phyloP scores from a whole-genome alignment of 2,797 vertebrate species.

The Eremophila alpestris region DNA sequence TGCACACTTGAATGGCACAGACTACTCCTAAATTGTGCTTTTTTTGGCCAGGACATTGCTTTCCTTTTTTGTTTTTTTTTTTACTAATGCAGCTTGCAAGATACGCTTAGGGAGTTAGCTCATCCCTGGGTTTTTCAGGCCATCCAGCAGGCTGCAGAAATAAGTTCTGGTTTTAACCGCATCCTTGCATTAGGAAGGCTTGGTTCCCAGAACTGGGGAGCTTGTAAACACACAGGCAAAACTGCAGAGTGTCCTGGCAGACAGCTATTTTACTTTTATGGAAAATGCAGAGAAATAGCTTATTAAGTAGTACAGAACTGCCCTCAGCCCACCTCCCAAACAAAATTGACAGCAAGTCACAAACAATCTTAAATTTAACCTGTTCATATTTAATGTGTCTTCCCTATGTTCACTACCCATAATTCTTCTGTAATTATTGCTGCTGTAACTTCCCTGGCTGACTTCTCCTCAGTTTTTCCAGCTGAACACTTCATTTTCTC shows the following conservation, averaged over 20 bases:
- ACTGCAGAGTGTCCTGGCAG: neutral
- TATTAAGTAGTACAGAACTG: neutral
- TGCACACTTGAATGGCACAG: neutral
- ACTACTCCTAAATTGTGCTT: neutral
- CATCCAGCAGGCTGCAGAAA: neutral
- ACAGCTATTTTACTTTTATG: neutral
- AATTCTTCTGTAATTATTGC: neutral
- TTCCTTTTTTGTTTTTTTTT: neutral
- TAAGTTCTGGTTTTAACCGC: neutral
- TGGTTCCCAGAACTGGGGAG: neutral
- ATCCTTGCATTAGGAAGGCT: neutral
- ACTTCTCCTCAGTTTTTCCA: neutral
- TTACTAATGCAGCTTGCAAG: neutral
- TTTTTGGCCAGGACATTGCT: neutral
- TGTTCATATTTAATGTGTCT: neutral
- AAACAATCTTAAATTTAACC: neutral
- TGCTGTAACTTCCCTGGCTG: neutral
- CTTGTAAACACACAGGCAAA: neutral
- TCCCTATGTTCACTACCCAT: neutral
- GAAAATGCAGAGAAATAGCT: neutral
- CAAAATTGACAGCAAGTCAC: neutral
- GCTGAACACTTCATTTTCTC: neutral
- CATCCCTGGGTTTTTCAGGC: neutral
- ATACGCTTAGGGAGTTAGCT: neutral
- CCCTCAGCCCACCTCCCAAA: accelerated